Evolutionary conservation across 2,113 vertebrate genomes (phyloP), one percentile per base, ranked within the genome.

Genomic region (Pogona vitticeps): DNA sequence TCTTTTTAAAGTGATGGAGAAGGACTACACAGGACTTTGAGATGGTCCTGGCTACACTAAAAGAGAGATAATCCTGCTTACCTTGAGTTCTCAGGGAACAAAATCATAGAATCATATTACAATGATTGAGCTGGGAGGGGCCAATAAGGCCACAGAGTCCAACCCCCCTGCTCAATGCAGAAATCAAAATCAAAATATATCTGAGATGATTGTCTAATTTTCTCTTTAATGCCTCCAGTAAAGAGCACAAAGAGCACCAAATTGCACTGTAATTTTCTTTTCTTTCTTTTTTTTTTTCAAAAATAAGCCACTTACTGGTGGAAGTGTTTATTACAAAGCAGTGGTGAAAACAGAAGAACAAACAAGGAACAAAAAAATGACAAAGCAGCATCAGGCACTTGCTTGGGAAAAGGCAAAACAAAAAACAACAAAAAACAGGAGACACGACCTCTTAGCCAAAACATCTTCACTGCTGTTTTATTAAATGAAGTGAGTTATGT

Each of bases 311-410:
- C 33, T 42, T 59, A 76, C 52, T 76, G 71, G 67, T 76, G n/a
- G 73, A 23, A 20, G 61, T 76, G 36, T 33, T 76, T 85, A 65
- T 76, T 67, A 77, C 40, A 67, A 23, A 76, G 59, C 6, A 73
- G 23, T 58, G 33, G 42, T 73, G 86, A 87, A 65, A 91, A 90
- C 1, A 89, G 80, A 36, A 58, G 14, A 26, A 75, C 38, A 28
- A n/a, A n/a, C 42, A 76, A 91, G 83, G 18, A 2, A 5, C 76
- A 85, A 12, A 46, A n/a, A 15, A 85, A 88, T 46, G 20, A 89
- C 88, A 90, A 78, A 91, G 67, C 12, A 90, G 58, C 52, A 88
- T 26, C 84, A 80, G 72, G 33, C 31, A 70, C 59, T 68, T 83
- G 40, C 46, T 31, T 0, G n/a, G 14, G 46, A n/a, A 31, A 76